Base-by-base conservation (phyloP, 2,797 vertebrate species). In the Fringilla coelebs region DNA sequence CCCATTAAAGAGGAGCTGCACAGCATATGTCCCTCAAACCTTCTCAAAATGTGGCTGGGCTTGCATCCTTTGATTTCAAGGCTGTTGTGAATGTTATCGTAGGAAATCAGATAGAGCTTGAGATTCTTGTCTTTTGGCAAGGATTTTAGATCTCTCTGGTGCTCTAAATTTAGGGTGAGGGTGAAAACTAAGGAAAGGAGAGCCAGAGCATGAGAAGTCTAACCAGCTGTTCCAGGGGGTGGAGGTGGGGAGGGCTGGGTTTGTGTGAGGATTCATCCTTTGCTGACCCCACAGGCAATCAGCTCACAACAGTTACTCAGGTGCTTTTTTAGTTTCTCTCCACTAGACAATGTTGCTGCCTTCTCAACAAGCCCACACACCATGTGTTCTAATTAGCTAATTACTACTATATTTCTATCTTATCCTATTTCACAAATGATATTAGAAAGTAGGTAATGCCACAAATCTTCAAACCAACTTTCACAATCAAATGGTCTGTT, bases 301-400 rank as follows among this genome's bases (percentile, higher is more conserved):
- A 91, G 31, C 72, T 94, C 66, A 63, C 41, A 48, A 55, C 12
- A 61, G 31, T 71, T 32, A 68, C 31, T 52, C 84, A 72, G 61
- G 60, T 1, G 34, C 75, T 78, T 89, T 51, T 58, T 88, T 94
- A 94, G 66, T 67, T 89, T 57, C 66, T 90, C 29, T 79, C 84
- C 65, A 66, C 60, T 72, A 85, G 91, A 89, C 61, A 74, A 18
- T 43, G 34, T 41, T 90, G 18, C 32, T 83, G 87, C 51, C 68
- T 91, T 91, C 74, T 91, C 87, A 93, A 80, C 61, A 81, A 89
- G 73, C 95, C 92, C 91, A 93, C 93, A 85, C 78, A 94, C 88
- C 86, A 89, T 97, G 94, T 93, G 91, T 90, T 94, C 78, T 77
- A 94, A 93, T 92, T 83, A 91, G 46, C 79, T 96, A 96, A 96